phyloP scores from a whole-genome alignment of 2,888 invertebrate genomes.

The Malachius bipustulatus region DNA sequence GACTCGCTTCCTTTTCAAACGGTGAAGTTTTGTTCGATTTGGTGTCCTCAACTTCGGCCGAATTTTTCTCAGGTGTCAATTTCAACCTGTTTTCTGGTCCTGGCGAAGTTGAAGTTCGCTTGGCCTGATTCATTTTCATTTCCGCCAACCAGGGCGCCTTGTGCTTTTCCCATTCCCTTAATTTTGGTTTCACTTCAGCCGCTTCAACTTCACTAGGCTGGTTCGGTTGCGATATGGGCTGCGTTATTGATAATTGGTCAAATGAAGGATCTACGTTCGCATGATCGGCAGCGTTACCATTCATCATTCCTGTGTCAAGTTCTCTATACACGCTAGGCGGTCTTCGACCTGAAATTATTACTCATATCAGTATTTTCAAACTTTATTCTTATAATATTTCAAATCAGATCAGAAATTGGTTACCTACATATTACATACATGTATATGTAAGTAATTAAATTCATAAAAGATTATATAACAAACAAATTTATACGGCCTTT shows the following conservation, averaged over 20 bases:
- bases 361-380: too few species aligned
- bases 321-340: conserved; percentile 46
- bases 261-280: conserved; percentile 10
- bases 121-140: conserved; percentile 64
- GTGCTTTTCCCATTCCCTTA: conserved; percentile 60
- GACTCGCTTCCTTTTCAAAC: conserved; percentile 5
- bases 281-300: conserved; percentile 27
- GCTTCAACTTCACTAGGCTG: conserved; percentile 25
- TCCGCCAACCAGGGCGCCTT: conserved; percentile 74
- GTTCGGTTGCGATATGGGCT: too few species aligned
- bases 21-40: conserved; percentile 6
- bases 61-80: conserved; percentile 24
- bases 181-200: conserved; percentile 46
- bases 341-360: conserved; percentile 45
- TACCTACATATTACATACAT: too few species aligned
- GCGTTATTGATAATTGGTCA: conserved; percentile 6
- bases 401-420: too few species aligned
- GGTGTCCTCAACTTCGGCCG: conserved; percentile 12
- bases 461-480: too few species aligned
- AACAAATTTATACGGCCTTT: too few species aligned
- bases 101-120: conserved; percentile 44
- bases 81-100: conserved; percentile 27
- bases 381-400: too few species aligned
- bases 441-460: too few species aligned
- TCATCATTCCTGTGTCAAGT: conserved; percentile 25